Evolutionary conservation across 2,113 vertebrate species (phyloP).

Genomic region (Stictonetta naevosa): DNA sequence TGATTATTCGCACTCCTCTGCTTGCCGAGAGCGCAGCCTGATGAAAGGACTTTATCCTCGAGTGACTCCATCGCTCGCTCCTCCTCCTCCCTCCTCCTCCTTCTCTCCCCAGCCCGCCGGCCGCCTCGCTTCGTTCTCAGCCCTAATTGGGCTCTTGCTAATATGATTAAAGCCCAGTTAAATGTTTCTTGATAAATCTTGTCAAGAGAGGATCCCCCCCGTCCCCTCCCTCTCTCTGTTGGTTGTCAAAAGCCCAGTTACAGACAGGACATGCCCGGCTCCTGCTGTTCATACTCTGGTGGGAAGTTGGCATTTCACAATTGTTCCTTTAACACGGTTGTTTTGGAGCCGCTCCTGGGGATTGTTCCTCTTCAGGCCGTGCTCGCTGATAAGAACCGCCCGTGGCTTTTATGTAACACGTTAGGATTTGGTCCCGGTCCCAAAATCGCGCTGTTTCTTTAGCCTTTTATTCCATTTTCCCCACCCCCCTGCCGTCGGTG

Average conservation of each 20-base stretch:
- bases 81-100: constrained; percentile 33
- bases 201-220: constrained; percentile 58
- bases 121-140: constrained; percentile 47
- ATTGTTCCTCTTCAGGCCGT: constrained; percentile 58
- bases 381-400: constrained; percentile 65
- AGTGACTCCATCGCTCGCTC: constrained; percentile 69
- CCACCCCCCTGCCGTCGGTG: background rate
- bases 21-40: constrained; percentile 45
- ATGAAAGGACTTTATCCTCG: constrained; percentile 80
- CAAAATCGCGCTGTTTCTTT: constrained; percentile 69
- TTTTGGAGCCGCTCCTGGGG: constrained; percentile 66
- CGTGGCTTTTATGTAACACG: constrained; percentile 78
- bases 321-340: constrained; percentile 64
- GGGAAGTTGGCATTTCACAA: constrained; percentile 66
- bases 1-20: constrained; percentile 57
- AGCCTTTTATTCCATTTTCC: constrained; percentile 59
- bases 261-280: constrained; percentile 63
- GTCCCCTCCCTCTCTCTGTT: constrained; percentile 15
- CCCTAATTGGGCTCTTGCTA: constrained; percentile 78
- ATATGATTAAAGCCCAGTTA: constrained; percentile 78
- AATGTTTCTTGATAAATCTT: constrained; percentile 72
- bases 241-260: constrained; percentile 60
- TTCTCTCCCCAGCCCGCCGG: constrained; percentile 8
- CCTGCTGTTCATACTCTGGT: constrained; percentile 59
- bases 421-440: constrained; percentile 73